A percentile compares a stretch with the other conserved stretches of the same genome.
Evolutionary conservation across 2,888 invertebrate species (phyloP).

Genomic region (Luperina testacea): DNA sequence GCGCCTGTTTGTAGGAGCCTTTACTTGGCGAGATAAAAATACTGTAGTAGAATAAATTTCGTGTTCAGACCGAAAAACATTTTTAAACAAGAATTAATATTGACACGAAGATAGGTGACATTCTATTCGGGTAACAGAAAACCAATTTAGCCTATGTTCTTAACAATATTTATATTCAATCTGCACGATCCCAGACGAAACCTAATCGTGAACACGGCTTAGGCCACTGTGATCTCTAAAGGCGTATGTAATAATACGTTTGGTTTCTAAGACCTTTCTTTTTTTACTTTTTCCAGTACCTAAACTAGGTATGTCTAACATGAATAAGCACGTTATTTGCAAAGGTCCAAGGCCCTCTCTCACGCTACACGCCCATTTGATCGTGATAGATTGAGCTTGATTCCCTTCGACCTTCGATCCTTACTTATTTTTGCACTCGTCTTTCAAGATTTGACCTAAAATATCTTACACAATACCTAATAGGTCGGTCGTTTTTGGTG

Average conservation of each 20-base stretch:
- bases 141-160: not conserved
- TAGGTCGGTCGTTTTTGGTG: not conserved
- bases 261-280: conserved; percentile 24
- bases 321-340: conserved; percentile 53
- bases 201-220: conserved; percentile 15
- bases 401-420: conserved; percentile 51
- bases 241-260: conserved; percentile 15
- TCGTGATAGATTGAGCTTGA: conserved; percentile 59
- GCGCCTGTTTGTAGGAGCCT: too few relatives aligned
- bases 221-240: conserved; percentile 7
- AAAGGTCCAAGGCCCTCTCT: conserved; percentile 48
- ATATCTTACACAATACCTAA: conserved; percentile 18
- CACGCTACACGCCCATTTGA: conserved; percentile 51
- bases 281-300: conserved; percentile 16
- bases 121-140: conserved; percentile 2
- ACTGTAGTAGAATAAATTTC: not conserved
- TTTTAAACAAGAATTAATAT: not conserved
- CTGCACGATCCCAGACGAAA: not conserved
- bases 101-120: not conserved
- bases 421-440: conserved; percentile 38
- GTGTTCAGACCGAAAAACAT: not conserved
- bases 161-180: conserved; percentile 22
- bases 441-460: conserved; percentile 44
- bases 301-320: conserved; percentile 34
- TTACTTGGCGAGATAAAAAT: not conserved